Conservation (phyloP, 1,140 invertebrate genomes). For the Drosophila funebris region DNA sequence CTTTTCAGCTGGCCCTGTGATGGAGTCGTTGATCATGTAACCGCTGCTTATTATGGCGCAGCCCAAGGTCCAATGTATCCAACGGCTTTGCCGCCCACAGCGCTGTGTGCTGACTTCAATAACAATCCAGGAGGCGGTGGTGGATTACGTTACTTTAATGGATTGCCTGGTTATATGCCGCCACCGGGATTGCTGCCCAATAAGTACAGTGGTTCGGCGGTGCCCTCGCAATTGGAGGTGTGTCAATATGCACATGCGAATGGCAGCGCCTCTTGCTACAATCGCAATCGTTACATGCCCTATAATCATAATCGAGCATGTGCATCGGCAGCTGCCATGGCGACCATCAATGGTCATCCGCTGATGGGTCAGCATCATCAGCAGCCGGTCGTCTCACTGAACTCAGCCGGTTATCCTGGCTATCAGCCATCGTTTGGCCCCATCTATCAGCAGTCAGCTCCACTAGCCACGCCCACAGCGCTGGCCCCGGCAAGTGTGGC, state of each 20-base stretch:
- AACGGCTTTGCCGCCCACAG: slow-evolving; percentile 1
- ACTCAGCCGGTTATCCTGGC: neutral
- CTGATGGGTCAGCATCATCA: slow-evolving; percentile 20
- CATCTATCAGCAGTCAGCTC: slow-evolving; percentile 37
- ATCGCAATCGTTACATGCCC: slow-evolving; percentile 69
- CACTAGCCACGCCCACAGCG: slow-evolving; percentile 4
- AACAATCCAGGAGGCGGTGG: slow-evolving; percentile 25
- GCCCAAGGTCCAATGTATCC: slow-evolving; percentile 21
- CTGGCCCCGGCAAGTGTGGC: neutral
- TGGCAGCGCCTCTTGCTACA: slow-evolving; percentile 50
- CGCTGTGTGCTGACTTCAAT: slow-evolving; percentile 40
- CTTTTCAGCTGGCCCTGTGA: slow-evolving; percentile 36
- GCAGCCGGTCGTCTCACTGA: neutral
- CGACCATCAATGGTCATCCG: slow-evolving; percentile 37
- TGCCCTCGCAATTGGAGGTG: slow-evolving; percentile 31
- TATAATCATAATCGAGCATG: slow-evolving; percentile 64
- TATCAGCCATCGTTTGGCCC: slow-evolving; percentile 35
- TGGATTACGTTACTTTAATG: slow-evolving; percentile 42
- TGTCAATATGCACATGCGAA: slow-evolving; percentile 60
- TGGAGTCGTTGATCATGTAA: slow-evolving; percentile 29
- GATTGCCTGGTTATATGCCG: slow-evolving; percentile 13
- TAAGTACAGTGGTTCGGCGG: slow-evolving; percentile 23
- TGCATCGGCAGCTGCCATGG: slow-evolving; percentile 49
- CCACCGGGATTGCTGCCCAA: slow-evolving; percentile 35
- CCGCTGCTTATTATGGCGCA: slow-evolving; percentile 31